phyloP scores from a whole-genome alignment of 2,797 vertebrate species.

The Malurus splendens region DNA sequence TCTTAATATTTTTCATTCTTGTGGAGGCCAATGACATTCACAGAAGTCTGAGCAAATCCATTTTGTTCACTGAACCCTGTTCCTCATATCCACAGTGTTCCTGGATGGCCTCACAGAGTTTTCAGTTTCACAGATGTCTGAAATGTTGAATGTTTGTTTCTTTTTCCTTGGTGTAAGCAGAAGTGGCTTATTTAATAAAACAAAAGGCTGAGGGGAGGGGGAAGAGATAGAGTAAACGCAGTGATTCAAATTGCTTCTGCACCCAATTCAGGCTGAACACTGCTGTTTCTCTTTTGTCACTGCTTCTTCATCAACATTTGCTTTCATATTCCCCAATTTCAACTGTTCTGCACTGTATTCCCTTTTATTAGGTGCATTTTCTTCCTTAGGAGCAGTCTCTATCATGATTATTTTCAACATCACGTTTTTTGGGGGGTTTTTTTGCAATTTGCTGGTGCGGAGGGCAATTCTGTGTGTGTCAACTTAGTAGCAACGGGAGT shows the following conservation, averaged over 20 bases:
- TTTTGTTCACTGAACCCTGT: background rate
- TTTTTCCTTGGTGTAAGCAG: background rate
- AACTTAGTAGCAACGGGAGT: background rate
- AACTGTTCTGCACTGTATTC: background rate
- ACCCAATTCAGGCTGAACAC: background rate
- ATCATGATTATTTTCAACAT: background rate
- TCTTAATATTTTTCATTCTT: constrained; percentile 1
- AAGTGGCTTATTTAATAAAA: background rate
- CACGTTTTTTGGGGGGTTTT: background rate
- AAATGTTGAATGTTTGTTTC: background rate
- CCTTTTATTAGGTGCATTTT: background rate
- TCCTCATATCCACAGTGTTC: background rate
- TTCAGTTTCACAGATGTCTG: background rate
- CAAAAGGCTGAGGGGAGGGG: rapidly evolving
- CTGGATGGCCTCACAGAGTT: background rate
- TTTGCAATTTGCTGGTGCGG: background rate
- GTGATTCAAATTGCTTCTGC: background rate
- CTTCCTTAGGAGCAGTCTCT: background rate
- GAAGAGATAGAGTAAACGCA: background rate
- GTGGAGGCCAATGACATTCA: background rate
- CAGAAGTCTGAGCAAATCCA: background rate
- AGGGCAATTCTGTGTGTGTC: background rate
- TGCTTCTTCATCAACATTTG: background rate
- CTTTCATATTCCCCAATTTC: background rate
- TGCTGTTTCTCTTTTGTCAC: background rate